These are phyloP conservation scores for Champsocephalus gunnari DNA, from an alignment of 2,797 vertebrate genomes.

Conservation along the genomic window DNA sequence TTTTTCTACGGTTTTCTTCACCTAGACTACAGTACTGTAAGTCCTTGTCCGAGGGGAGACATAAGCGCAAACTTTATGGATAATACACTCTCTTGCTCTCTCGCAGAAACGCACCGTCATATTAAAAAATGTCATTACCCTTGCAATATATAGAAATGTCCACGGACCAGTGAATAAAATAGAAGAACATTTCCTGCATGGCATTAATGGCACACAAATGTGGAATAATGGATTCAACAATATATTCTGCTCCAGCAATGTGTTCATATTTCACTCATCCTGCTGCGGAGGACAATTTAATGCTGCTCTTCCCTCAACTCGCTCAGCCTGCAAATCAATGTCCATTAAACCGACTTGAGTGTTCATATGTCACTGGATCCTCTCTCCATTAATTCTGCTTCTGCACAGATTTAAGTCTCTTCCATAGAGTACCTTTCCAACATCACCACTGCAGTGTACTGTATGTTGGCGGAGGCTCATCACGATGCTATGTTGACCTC, in stretches of 20 bases:
- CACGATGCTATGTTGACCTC: conserved; percentile 67
- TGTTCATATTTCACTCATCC: conserved; percentile 72
- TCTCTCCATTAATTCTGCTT: conserved; percentile 60
- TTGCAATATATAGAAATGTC: conserved; percentile 31
- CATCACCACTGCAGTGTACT: conserved; percentile 15
- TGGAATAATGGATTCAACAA: conserved; percentile 61
- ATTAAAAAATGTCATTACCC: conserved; percentile 40
- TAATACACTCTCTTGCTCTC: conserved; percentile 4
- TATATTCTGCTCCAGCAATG: conserved; percentile 49
- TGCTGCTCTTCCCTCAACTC: conserved; percentile 54
- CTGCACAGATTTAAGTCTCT: conserved; percentile 38
- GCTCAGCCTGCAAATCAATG: conserved; percentile 75
- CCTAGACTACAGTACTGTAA: background rate
- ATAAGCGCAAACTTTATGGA: conserved; percentile 18
- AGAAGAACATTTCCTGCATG: conserved; percentile 48
- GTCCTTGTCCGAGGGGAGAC: conserved; percentile 12
- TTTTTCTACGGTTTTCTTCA: conserved; percentile 1
- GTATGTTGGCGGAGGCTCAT: conserved; percentile 53
- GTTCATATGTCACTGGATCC: conserved; percentile 62
- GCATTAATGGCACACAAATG: conserved; percentile 56
- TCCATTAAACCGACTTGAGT: conserved; percentile 69
- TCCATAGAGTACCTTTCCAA: conserved; percentile 23
- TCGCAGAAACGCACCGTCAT: background rate
- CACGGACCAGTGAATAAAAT: conserved; percentile 43
- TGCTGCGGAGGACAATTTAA: conserved; percentile 54